phyloP scores from a whole-genome alignment of 1,140 invertebrate species.

The Saccostrea glomerata region DNA sequence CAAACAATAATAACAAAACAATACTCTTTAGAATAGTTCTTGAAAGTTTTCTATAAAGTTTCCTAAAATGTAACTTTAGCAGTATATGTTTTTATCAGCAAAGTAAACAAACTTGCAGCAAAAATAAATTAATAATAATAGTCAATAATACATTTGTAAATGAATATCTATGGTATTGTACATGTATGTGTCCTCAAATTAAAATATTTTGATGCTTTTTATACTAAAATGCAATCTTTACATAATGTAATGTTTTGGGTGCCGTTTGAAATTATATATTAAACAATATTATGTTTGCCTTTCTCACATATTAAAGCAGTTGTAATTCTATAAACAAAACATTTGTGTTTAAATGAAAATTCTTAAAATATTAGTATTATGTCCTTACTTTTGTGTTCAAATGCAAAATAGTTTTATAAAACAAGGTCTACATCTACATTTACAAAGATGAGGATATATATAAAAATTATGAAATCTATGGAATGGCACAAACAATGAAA shows the following conservation, averaged over 20 bases:
- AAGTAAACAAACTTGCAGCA: background rate
- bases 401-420: conserved; percentile 15
- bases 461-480: conserved; percentile 33
- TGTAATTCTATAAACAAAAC: conserved; percentile 8
- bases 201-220: no score
- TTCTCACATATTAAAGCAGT: background rate
- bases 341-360: background rate
- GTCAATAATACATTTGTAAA: no score
- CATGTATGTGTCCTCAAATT: no score
- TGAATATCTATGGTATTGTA: no score
- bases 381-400: conserved; percentile 24
- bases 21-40: background rate
- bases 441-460: conserved; percentile 23
- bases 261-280: background rate
- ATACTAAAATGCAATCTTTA: background rate
- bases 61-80: background rate
- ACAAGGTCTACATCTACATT: background rate
- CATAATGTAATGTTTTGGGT: background rate
- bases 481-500: conserved; percentile 36
- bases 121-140: background rate
- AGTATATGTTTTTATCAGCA: background rate
- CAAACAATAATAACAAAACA: conserved; percentile 10
- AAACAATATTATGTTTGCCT: background rate
- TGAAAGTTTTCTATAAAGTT: background rate
- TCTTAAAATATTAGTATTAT: conserved; percentile 17